Base-by-base conservation (phyloP, 2,797 vertebrate species). In the Eospalax fontanierii region DNA sequence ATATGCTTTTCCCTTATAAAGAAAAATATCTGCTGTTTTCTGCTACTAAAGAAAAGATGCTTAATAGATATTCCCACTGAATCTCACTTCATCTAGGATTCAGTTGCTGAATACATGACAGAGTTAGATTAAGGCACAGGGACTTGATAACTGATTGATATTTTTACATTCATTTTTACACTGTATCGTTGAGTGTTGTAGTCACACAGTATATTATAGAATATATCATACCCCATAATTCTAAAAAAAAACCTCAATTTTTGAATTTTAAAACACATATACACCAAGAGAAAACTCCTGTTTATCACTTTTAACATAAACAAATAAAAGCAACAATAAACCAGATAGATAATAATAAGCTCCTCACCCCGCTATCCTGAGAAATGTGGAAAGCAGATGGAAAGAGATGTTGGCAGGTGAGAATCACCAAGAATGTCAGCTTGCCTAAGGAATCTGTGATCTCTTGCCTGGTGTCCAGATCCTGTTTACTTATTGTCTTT, bases 11-110 rank as follows among this genome's bases (percentile, higher is more conserved):
- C 93, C 91, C 73, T 87, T 89, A 95, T 59, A 96, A 95, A 97
- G 97, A 93, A 96, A 94, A 94, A 74, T 65, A 98, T 95, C 87
- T 10, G 82, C 87, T 96, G 63, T 95, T 98, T 98, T 98, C 93
- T 97, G 95, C 82, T 91, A 73, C 90, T 71, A 79, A 74, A 78
- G 63, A 81, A 93, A 97, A 96, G 92, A 70, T 35, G 50, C 43
- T 59, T 94, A 68, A 63, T 18, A 89, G 65, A 97, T 54, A 86
- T 73, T 92, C 74, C 61, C 87, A 86, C 6, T 30, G 38, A 68
- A 76, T 83, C 35, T 91, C 66, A 88, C 85, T 94, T 94, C 33
- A 93, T 89, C 66, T 81, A 93, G 38, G 19, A 93, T 87, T 90
- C 43, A 94, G 26, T 65, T 95, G 89, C 18, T 73, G 43, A 90